These are phyloP conservation scores for Pachymerium ferrugineum DNA, from an alignment of 2,888 invertebrate genomes.

Conservation along the genomic window DNA sequence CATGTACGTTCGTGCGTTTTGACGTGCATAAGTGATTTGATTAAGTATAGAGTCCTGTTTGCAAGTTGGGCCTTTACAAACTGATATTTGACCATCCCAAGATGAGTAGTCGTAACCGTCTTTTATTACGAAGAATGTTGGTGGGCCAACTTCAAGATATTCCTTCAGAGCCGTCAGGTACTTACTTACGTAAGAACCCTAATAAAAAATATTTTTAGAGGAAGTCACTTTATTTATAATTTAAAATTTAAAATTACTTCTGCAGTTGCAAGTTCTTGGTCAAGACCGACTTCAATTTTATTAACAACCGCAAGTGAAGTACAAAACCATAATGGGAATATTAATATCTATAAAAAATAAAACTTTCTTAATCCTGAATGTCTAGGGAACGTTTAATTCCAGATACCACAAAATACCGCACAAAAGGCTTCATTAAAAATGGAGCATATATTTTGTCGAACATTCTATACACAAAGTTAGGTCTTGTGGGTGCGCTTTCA, in stretches of 20 bases:
- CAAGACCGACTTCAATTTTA: slow-evolving; percentile 87
- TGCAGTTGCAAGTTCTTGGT: slow-evolving; percentile 92
- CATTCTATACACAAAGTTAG: slow-evolving; percentile 65
- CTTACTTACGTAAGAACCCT: slow-evolving; percentile 82
- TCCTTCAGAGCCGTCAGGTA: slow-evolving; percentile 79
- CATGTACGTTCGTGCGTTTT: neutral
- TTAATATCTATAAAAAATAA: slow-evolving; percentile 54
- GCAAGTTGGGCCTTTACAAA: slow-evolving; percentile 46
- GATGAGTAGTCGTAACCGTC: slow-evolving; percentile 52
- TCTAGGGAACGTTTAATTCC: neutral
- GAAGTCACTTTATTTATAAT: no score
- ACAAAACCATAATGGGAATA: slow-evolving; percentile 89
- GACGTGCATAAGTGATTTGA: slow-evolving; percentile 36
- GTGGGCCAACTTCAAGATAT: slow-evolving; percentile 85
- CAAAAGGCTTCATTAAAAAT: slow-evolving; percentile 62
- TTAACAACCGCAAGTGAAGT: slow-evolving; percentile 82
- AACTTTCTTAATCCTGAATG: neutral
- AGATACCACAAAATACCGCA: slow-evolving; percentile 43
- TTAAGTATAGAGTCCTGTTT: slow-evolving; percentile 39
- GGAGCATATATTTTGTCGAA: slow-evolving; percentile 84
- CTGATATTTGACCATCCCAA: slow-evolving; percentile 47
- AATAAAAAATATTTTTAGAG: no score
- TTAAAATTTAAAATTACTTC: neutral
- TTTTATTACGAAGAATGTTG: slow-evolving; percentile 86
- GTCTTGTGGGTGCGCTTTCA: slow-evolving; percentile 30